A percentile compares a stretch with the other conserved stretches of the same genome.
phyloP scores from a whole-genome alignment of 2,797 vertebrate species.

The Sylvilagus floridanus region DNA sequence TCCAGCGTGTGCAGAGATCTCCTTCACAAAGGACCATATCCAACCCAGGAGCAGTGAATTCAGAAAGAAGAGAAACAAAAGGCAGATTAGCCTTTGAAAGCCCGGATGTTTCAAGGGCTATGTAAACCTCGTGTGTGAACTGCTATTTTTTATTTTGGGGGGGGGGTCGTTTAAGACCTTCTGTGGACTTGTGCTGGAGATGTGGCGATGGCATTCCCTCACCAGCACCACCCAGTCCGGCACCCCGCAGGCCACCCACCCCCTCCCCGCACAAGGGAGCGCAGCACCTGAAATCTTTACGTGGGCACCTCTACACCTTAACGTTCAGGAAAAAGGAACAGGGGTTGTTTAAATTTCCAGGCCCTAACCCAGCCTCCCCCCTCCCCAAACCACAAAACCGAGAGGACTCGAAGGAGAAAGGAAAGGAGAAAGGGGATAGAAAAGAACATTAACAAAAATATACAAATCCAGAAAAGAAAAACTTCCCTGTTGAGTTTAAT shows the following conservation, averaged over 20 bases:
- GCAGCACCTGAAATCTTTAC: slow-evolving; percentile 78
- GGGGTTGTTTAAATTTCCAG: slow-evolving; percentile 61
- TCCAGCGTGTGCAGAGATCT: background rate
- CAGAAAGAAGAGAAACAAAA: slow-evolving; percentile 2
- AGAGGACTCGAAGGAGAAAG: background rate
- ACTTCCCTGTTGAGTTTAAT: slow-evolving; percentile 82
- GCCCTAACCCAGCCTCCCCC: slow-evolving; percentile 27
- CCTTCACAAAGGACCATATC: slow-evolving; percentile 25
- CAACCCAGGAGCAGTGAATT: slow-evolving; percentile 18
- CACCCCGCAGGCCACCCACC: background rate
- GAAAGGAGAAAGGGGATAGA: background rate
- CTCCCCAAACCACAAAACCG: background rate
- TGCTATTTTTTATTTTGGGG: slow-evolving; percentile 72
- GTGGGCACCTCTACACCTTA: slow-evolving; percentile 62
- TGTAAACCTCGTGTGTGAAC: slow-evolving; percentile 73
- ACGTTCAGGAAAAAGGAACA: slow-evolving; percentile 61
- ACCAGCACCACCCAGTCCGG: background rate
- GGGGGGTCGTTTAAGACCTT: background rate
- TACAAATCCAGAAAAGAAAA: slow-evolving; percentile 83
- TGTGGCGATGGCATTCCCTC: background rate
- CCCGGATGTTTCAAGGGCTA: slow-evolving; percentile 82
- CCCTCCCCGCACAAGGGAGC: slow-evolving; percentile 51
- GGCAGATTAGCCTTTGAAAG: slow-evolving; percentile 79
- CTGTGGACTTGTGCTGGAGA: slow-evolving; percentile 57
- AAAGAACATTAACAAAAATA: slow-evolving; percentile 62